Conservation (phyloP, 30 jellyfish, hydroid and myxozoan species). For the Hydractinia symbiolongicarpus region DNA sequence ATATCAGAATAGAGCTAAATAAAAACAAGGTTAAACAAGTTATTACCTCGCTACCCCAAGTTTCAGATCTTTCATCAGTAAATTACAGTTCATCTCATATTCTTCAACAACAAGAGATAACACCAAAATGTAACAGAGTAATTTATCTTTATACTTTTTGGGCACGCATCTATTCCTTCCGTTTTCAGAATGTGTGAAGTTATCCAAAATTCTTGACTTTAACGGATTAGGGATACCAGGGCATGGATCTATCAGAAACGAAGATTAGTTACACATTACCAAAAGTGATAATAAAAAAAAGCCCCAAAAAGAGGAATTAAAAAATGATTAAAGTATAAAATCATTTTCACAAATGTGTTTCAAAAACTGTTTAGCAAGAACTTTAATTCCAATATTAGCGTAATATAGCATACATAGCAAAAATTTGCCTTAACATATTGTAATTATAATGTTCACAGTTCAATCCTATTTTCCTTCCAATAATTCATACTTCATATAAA, state of each 20-base stretch:
- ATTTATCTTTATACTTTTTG: slow-evolving; percentile 59
- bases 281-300: no score
- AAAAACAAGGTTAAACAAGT: not conserved
- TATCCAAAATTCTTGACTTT: not conserved
- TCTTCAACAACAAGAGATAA: slow-evolving; percentile 70
- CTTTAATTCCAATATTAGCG: no score
- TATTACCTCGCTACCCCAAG: slow-evolving; percentile 66
- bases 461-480: no score
- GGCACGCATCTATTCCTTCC: slow-evolving; percentile 59
- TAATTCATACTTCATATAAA: no score
- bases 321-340: no score
- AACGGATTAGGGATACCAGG: slow-evolving; percentile 1
- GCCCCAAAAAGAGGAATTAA: no score
- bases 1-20: no score
- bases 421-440: no score
- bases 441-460: no score
- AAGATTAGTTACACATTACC: not conserved
- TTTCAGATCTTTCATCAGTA: slow-evolving; percentile 66
- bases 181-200: slow-evolving; percentile 14
- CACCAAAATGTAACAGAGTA: slow-evolving; percentile 57
- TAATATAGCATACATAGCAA: no score
- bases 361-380: no score
- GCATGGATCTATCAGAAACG: slow-evolving; percentile 12
- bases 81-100: slow-evolving; percentile 55
- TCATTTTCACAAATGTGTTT: no score